phyloP scores from a whole-genome alignment of 2,888 invertebrate genomes.

The Melolontha melolontha region DNA sequence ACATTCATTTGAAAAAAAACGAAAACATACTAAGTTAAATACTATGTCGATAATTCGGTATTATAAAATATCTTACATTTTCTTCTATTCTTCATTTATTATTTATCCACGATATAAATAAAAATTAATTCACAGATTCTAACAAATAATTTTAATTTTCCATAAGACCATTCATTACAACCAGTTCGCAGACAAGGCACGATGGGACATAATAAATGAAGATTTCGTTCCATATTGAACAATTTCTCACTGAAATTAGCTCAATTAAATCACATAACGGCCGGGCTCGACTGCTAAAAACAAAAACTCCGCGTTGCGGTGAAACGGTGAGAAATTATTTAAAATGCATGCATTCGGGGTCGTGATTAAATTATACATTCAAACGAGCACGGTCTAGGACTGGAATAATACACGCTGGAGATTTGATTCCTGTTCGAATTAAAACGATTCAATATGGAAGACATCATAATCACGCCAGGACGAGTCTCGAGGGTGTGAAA shows the following conservation, averaged over 20 bases:
- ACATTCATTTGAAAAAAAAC: too few species aligned
- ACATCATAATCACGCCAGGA: conserved; percentile 11
- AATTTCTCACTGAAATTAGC: conserved; percentile 24
- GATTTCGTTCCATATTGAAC: conserved; percentile 22
- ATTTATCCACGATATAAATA: not conserved
- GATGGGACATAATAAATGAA: conserved; percentile 15
- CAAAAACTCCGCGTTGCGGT: not conserved
- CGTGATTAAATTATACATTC: conserved; percentile 28
- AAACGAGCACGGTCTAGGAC: conserved; percentile 3
- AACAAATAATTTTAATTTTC: conserved; percentile 22
- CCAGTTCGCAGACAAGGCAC: not conserved
- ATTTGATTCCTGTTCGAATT: conserved; percentile 13
- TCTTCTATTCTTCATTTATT: too few species aligned
- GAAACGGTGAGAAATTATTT: conserved; percentile 22
- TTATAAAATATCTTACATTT: too few species aligned
- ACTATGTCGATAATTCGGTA: too few species aligned
- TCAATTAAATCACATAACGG: conserved; percentile 6
- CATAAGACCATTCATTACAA: conserved; percentile 17
- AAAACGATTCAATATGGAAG: not conserved
- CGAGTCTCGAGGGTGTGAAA: conserved; percentile 6
- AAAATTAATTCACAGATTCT: not conserved
- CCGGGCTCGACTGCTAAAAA: not conserved
- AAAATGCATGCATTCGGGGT: conserved; percentile 26
- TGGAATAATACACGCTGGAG: not conserved
- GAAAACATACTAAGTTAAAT: too few species aligned